These are phyloP conservation scores for Alces alces DNA, from an alignment of 2,113 vertebrate species.

Conservation along the genomic window DNA sequence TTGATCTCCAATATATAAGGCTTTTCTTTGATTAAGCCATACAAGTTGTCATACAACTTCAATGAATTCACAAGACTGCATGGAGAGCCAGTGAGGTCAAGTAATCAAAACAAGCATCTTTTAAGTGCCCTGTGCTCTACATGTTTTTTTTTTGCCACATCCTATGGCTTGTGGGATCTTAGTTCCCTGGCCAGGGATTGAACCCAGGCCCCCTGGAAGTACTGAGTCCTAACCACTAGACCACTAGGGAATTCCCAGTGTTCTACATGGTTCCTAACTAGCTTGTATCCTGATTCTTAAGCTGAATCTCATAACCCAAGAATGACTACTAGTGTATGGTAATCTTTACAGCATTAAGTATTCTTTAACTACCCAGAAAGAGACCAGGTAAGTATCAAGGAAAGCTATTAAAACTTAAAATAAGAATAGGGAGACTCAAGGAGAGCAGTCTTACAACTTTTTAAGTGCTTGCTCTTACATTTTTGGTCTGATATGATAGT, in stretches of 20 bases:
- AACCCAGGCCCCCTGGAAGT: neutral
- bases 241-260: neutral
- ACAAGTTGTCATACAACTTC: neutral
- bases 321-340: neutral
- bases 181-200: neutral
- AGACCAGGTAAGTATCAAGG: neutral
- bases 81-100: neutral
- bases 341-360: neutral
- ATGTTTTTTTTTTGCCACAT: neutral
- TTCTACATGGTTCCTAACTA: neutral
- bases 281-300: neutral
- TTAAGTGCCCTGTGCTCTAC: neutral
- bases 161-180: neutral
- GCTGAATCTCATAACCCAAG: neutral
- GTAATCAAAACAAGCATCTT: neutral
- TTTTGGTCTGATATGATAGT: neutral
- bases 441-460: neutral
- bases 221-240: neutral
- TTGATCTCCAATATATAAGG: neutral
- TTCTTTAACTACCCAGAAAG: conserved; percentile 10
- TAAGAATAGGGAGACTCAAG: neutral
- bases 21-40: neutral
- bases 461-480: neutral
- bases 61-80: neutral
- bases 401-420: neutral